A percentile compares a stretch with the other conserved stretches of the same genome.
These are phyloP conservation scores for Merops nubicus DNA, from an alignment of 2,113 vertebrate species.

Conservation along the genomic window DNA sequence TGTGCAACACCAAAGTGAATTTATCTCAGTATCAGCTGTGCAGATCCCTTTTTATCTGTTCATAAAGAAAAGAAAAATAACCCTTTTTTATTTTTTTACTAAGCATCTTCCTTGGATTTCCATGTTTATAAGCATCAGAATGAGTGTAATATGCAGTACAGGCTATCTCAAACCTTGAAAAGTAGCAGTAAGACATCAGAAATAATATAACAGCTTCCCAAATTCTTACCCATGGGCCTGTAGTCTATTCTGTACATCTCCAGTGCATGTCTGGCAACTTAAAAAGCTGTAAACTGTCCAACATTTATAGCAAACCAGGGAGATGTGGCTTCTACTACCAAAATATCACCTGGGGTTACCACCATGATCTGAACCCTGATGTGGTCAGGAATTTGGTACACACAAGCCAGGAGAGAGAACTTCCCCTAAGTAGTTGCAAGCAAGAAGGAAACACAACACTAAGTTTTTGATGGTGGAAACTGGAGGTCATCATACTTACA, in stretches of 20 bases:
- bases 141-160: neutral
- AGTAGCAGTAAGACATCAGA: neutral
- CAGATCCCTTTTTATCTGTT: neutral
- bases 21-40: neutral
- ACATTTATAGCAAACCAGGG: neutral
- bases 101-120: neutral
- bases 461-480: neutral
- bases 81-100: neutral
- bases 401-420: neutral
- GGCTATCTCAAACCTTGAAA: neutral
- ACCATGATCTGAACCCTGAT: neutral
- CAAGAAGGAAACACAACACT: neutral
- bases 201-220: neutral
- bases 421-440: neutral
- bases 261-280: neutral
- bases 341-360: neutral
- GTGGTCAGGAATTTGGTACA: neutral
- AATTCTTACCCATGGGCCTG: neutral
- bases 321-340: neutral
- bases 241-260: neutral
- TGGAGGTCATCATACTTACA: neutral
- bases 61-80: neutral
- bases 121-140: neutral
- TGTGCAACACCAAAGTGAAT: neutral
- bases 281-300: neutral